Evolutionary conservation across 1,140 invertebrate genomes (phyloP).

Genomic region (Calliphora vicina): DNA sequence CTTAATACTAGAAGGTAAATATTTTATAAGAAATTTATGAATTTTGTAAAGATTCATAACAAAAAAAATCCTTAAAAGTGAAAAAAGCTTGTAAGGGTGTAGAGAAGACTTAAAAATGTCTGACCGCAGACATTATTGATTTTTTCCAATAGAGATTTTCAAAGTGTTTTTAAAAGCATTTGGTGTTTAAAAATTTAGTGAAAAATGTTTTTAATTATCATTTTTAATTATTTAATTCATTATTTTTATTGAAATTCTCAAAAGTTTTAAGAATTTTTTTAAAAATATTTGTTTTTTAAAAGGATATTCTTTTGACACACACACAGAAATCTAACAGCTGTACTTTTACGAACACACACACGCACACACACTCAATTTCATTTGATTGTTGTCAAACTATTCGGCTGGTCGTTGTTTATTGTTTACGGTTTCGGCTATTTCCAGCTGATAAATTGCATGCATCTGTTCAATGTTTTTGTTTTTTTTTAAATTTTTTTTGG

Average conservation of each 20-base stretch:
- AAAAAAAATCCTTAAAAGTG: too few species aligned
- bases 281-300: background rate
- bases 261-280: background rate
- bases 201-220: too few species aligned
- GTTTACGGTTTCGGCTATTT: background rate
- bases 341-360: background rate
- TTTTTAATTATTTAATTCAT: too few species aligned
- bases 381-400: background rate
- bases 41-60: background rate
- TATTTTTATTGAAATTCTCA: too few species aligned
- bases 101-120: background rate
- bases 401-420: background rate
- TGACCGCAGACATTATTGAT: background rate
- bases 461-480: constrained; percentile 6
- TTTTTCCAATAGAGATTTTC: background rate
- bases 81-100: too few species aligned
- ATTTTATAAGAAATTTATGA: constrained; percentile 1
- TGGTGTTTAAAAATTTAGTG: too few species aligned
- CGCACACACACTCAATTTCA: background rate
- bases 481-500: background rate
- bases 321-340: too few species aligned
- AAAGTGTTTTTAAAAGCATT: background rate
- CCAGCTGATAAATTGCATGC: background rate
- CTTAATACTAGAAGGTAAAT: constrained; percentile 59
- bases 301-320: background rate